These are phyloP conservation scores for Nesometra sesokonis DNA, from an alignment of 35 echinoderm and acorn worm species.

Conservation along the genomic window DNA sequence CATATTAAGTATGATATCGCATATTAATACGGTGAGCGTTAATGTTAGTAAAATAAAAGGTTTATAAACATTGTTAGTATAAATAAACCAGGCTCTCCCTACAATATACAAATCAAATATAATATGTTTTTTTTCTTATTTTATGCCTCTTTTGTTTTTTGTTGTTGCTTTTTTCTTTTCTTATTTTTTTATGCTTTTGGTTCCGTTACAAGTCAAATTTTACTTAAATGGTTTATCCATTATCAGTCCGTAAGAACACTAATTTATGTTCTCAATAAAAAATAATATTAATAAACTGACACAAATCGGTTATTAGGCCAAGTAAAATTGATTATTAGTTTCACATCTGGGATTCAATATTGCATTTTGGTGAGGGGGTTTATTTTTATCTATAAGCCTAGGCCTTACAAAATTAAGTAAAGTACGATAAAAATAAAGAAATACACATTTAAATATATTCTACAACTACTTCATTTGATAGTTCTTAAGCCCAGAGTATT, in stretches of 20 bases:
- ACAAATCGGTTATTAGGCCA: neutral
- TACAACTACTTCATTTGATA: no score
- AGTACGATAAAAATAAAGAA: no score
- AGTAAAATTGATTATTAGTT: no score
- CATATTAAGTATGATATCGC: neutral
- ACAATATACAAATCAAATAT: neutral
- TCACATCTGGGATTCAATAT: no score
- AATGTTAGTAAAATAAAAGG: neutral
- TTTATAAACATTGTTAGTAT: no score
- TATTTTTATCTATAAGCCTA: no score
- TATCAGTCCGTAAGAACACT: neutral
- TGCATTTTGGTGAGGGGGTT: no score
- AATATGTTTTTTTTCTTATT: neutral
- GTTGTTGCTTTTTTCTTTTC: neutral
- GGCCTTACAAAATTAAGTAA: no score
- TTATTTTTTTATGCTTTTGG: neutral
- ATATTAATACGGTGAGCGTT: neutral
- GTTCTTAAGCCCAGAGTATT: no score
- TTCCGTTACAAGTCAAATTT: neutral
- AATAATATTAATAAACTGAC: neutral
- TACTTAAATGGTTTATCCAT: constrained; percentile 1
- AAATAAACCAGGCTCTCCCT: neutral
- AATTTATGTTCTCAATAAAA: neutral
- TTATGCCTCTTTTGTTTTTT: neutral
- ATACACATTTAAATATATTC: no score